Evolutionary conservation across 2,888 invertebrate species (phyloP), one percentile per base, ranked within the genome.

Genomic region (Eustalomyia histrio): DNA sequence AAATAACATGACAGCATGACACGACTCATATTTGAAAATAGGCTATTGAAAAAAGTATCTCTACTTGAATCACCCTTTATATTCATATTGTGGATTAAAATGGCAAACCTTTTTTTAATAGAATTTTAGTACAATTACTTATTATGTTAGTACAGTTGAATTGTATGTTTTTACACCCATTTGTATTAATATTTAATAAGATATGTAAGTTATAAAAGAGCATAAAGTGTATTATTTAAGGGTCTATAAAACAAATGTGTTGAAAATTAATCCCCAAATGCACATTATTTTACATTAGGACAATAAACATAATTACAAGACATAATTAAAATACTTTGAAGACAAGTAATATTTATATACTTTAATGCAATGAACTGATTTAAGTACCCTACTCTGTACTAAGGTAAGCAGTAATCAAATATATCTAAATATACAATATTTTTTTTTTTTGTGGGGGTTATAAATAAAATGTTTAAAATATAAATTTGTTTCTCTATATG

Each of bases 191-290:
- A 8, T 29, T 24, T 55, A 29, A 29, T 29, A 4, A 50, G 60
- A 57, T 12, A 29, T 8, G 29, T 7, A 2, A 4, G 14, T 53
- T 33, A 73, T 5, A n/a, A 14, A 47, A 47, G 14, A 12, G 14
- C n/a, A n/a, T 47, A 14, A 7, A 14, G 43, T 4, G 43, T 47
- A 47, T 47, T 47, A n/a, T 47, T 47, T 47, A 4, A 47, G 43
- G n/a, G 43, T n/a, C 4, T 47, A 47, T 47, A 47, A n/a, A 47
- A 14, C 21, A 61, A 73, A 76, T 74, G 60, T 69, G 47, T 61
- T 60, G 65, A 35, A 78, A 78, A 78, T 81, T 81, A 81, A 78
- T 81, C 80, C 80, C 76, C 35, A 53, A 60, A 57, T 73, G 61
- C 60, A 55, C 76, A 81, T 81, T 74, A 64, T 35, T 78, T 64